phyloP scores from a whole-genome alignment of 2,797 vertebrate species.

The Triplophysa yarkandensis region DNA sequence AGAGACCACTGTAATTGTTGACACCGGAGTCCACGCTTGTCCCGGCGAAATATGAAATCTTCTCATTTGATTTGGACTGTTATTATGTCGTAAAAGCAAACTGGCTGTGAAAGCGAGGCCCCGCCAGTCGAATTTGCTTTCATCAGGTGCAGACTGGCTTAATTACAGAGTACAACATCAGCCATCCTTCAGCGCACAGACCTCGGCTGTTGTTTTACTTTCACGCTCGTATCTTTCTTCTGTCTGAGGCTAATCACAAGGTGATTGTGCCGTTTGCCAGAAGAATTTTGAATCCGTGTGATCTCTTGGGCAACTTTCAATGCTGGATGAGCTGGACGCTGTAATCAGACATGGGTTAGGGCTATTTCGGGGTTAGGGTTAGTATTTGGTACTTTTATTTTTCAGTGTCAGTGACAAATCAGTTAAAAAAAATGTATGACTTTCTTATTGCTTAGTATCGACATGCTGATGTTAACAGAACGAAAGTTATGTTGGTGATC shows the following conservation, averaged over 20 bases:
- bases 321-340: constrained; percentile 14
- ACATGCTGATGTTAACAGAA: too few relatives aligned
- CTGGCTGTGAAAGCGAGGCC: constrained; percentile 76
- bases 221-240: constrained; percentile 71
- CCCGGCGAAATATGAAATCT: constrained; percentile 77
- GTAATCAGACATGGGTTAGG: neutral
- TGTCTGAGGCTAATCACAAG: constrained; percentile 77
- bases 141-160: constrained; percentile 81
- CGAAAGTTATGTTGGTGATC: too few relatives aligned
- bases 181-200: constrained; percentile 76
- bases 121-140: constrained; percentile 80
- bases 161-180: constrained; percentile 76
- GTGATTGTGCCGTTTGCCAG: constrained; percentile 70
- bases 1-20: constrained; percentile 77
- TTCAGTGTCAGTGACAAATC: too few relatives aligned
- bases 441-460: too few relatives aligned
- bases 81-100: constrained; percentile 81
- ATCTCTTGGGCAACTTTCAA: constrained; percentile 36
- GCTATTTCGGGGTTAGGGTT: too few relatives aligned
- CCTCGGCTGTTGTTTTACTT: constrained; percentile 70
- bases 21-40: constrained; percentile 73
- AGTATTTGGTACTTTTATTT: too few relatives aligned
- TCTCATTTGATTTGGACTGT: constrained; percentile 81
- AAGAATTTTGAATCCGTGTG: constrained; percentile 62
- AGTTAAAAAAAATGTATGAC: too few relatives aligned